phyloP scores from a whole-genome alignment of 2,113 vertebrate genomes.

The Paraplagusia blochii region DNA sequence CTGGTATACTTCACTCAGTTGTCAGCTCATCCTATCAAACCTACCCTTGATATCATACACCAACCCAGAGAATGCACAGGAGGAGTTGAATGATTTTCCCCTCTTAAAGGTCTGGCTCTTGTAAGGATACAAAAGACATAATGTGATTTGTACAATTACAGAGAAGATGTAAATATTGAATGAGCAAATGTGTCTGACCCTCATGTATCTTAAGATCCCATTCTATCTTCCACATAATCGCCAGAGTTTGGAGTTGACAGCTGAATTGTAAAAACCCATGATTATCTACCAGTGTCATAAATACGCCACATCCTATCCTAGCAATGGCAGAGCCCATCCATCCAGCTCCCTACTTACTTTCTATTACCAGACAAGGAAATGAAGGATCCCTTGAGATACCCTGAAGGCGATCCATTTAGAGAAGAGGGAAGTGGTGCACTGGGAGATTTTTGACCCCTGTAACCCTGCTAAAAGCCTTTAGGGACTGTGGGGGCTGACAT shows the following conservation, averaged over 20 bases:
- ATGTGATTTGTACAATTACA: slow-evolving; percentile 41
- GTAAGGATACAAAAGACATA: slow-evolving; percentile 19
- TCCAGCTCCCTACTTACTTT: slow-evolving; percentile 48
- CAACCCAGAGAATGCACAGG: slow-evolving; percentile 4
- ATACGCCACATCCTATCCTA: slow-evolving; percentile 45
- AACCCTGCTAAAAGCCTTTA: slow-evolving; percentile 34
- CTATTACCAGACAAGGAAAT: slow-evolving; percentile 54
- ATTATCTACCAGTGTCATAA: slow-evolving; percentile 56
- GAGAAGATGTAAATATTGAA: slow-evolving; percentile 40
- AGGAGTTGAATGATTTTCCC: not conserved
- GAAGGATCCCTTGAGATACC: slow-evolving; percentile 53
- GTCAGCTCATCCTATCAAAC: too few species aligned
- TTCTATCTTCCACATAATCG: slow-evolving; percentile 40
- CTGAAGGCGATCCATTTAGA: slow-evolving; percentile 58
- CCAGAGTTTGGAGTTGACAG: slow-evolving; percentile 35
- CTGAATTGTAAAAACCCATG: slow-evolving; percentile 38
- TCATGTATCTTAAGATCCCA: slow-evolving; percentile 46
- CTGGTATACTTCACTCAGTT: too few species aligned
- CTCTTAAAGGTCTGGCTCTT: not conserved
- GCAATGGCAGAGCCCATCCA: slow-evolving; percentile 43
- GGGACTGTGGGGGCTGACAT: slow-evolving; percentile 34
- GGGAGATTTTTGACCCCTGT: slow-evolving; percentile 51
- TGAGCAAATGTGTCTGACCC: slow-evolving; percentile 46
- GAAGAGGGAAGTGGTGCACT: slow-evolving; percentile 29
- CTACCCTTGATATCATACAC: not conserved